Evolutionary conservation across 2,113 vertebrate species (phyloP).

Genomic region (Vulpes ferrilata): DNA sequence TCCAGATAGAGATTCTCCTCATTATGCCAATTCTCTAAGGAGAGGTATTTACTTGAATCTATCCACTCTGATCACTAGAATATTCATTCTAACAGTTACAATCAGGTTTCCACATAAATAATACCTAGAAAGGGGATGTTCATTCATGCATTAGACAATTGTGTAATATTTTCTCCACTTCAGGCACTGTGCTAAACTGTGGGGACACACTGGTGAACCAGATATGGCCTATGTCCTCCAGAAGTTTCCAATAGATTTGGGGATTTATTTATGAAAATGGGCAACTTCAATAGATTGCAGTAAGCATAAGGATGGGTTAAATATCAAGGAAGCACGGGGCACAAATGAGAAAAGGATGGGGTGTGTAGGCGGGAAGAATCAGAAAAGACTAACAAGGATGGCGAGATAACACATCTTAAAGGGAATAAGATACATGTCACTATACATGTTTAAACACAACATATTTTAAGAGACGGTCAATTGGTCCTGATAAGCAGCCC

Average conservation of each 20-base stretch:
- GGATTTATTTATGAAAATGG: not conserved
- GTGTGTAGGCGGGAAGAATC: not conserved
- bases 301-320: conserved; percentile 2
- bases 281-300: not conserved
- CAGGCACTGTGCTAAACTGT: not conserved
- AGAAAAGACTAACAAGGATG: not conserved
- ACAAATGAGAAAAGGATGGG: not conserved
- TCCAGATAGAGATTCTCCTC: conserved; percentile 54
- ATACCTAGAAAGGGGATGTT: not conserved
- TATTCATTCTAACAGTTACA: not conserved
- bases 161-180: not conserved
- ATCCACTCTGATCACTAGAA: not conserved
- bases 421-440: not conserved
- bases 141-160: not conserved
- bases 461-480: not conserved
- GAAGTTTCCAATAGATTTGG: not conserved
- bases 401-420: not conserved
- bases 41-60: conserved; percentile 23
- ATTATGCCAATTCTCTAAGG: conserved; percentile 31
- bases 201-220: not conserved
- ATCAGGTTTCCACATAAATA: not conserved
- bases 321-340: not conserved
- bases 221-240: not conserved
- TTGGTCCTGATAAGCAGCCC: not conserved
- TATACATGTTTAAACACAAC: not conserved